Evolutionary conservation across 2,888 invertebrate species (phyloP).

Genomic region (Zeuzera pyrina): DNA sequence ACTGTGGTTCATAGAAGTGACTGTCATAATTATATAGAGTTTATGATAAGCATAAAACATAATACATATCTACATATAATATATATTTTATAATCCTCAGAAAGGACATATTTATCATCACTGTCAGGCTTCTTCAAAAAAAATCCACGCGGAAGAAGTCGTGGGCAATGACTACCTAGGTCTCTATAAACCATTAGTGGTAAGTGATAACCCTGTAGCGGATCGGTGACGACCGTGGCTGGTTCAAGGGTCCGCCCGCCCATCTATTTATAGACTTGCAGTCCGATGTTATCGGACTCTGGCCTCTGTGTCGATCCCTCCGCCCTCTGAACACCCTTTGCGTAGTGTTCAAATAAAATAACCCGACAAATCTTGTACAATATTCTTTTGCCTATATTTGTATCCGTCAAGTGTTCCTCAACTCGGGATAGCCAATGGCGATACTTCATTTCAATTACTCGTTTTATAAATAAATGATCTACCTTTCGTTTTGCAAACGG

Average conservation of each 20-base stretch:
- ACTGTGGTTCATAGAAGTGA: too few species aligned
- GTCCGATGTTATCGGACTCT: constrained; percentile 10
- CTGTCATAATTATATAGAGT: too few species aligned
- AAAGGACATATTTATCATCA: too few species aligned
- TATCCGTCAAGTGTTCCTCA: constrained; percentile 55
- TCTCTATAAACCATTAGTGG: too few species aligned
- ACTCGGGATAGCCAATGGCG: constrained; percentile 18
- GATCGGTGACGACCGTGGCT: constrained; percentile 50
- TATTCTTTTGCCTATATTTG: constrained; percentile 54
- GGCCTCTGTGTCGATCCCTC: constrained; percentile 46
- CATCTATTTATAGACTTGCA: constrained; percentile 59
- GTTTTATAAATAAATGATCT: constrained; percentile 6
- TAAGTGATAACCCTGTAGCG: constrained; percentile 39
- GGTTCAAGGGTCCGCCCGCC: constrained; percentile 65
- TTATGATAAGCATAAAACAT: too few species aligned
- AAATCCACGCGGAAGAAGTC: too few species aligned
- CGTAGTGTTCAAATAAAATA: constrained; percentile 62
- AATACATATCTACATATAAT: too few species aligned
- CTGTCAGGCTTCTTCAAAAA: too few species aligned
- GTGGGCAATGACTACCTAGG: too few species aligned
- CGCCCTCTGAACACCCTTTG: constrained; percentile 60
- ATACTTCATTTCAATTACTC: neutral
- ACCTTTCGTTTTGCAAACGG: constrained; percentile 26
- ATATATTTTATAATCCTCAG: too few species aligned
- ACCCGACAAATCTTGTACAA: constrained; percentile 8